Conservation (phyloP, 2,888 invertebrate genomes). For the Phyto melanocephala region DNA sequence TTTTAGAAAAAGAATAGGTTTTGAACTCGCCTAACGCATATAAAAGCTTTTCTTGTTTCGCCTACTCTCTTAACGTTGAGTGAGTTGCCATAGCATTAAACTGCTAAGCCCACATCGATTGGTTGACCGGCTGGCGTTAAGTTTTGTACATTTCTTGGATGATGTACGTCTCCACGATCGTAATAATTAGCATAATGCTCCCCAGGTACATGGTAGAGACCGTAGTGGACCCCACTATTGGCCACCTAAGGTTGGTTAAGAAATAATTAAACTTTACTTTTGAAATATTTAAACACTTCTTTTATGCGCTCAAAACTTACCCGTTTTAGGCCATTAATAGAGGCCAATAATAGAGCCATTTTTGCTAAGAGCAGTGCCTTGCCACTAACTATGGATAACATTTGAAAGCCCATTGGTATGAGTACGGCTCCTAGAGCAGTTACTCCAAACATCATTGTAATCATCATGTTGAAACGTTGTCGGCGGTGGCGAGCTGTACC, state of each 20-base stretch:
- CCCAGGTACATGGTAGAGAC: slow-evolving; percentile 83
- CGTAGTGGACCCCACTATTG: slow-evolving; percentile 87
- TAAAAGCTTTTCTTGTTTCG: slow-evolving; percentile 42
- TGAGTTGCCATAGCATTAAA: not conserved
- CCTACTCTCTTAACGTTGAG: no score
- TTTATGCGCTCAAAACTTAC: slow-evolving; percentile 74
- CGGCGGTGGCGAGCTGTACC: slow-evolving; percentile 80
- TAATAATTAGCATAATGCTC: slow-evolving; percentile 75
- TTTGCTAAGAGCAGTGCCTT: slow-evolving; percentile 89
- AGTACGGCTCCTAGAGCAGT: slow-evolving; percentile 87
- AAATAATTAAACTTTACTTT: slow-evolving; percentile 78
- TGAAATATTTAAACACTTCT: slow-evolving; percentile 42
- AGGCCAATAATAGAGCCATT: slow-evolving; percentile 88
- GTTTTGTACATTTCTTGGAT: slow-evolving; percentile 73
- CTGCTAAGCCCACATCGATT: slow-evolving; percentile 20
- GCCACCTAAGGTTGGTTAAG: slow-evolving; percentile 83
- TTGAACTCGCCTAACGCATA: slow-evolving; percentile 36
- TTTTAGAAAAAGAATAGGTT: slow-evolving; percentile 16
- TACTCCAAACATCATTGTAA: slow-evolving; percentile 88
- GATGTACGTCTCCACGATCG: slow-evolving; percentile 76
- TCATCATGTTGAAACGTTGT: slow-evolving; percentile 84
- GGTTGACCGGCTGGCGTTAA: slow-evolving; percentile 67
- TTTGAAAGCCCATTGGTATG: slow-evolving; percentile 91
- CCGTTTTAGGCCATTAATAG: slow-evolving; percentile 89
- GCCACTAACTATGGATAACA: slow-evolving; percentile 89